Conservation (phyloP, 2,888 invertebrate genomes). For the Drepanosiphum platanoidis region DNA sequence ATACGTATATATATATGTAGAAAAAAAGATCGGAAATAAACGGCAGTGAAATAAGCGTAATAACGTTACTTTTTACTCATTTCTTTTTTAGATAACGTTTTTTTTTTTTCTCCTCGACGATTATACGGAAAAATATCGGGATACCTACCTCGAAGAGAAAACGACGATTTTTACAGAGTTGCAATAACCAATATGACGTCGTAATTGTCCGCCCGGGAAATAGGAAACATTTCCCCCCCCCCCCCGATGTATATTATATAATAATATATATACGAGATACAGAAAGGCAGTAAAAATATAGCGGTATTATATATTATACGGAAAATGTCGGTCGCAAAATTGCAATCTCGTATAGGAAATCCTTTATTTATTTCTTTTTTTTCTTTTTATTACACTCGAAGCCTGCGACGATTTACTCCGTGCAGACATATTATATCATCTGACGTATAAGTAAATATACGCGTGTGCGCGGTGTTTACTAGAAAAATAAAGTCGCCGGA, state of each 20-base stretch:
- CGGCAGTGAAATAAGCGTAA: constrained; percentile 59
- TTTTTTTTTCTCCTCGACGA: neutral
- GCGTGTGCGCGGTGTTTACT: too few species aligned
- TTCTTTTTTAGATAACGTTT: constrained; percentile 53
- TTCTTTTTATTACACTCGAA: neutral
- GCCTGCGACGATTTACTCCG: neutral
- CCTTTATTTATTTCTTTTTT: neutral
- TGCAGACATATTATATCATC: neutral
- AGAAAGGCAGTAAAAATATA: neutral
- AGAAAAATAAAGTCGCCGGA: neutral
- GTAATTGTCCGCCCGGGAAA: constrained; percentile 28
- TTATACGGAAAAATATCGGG: constrained; percentile 36
- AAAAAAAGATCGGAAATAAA: constrained; percentile 55
- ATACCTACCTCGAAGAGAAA: constrained; percentile 1
- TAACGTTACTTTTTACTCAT: constrained; percentile 53
- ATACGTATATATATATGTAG: constrained; percentile 7
- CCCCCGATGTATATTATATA: neutral
- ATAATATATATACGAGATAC: neutral
- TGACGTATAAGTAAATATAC: neutral
- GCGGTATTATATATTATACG: neutral
- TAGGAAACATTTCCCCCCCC: constrained; percentile 28
- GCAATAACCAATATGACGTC: constrained; percentile 49
- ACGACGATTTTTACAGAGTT: constrained; percentile 40
- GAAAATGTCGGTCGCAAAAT: neutral
- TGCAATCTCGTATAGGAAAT: neutral